phyloP scores from a whole-genome alignment of 2,113 vertebrate genomes.

The Gopherus evgoodei region DNA sequence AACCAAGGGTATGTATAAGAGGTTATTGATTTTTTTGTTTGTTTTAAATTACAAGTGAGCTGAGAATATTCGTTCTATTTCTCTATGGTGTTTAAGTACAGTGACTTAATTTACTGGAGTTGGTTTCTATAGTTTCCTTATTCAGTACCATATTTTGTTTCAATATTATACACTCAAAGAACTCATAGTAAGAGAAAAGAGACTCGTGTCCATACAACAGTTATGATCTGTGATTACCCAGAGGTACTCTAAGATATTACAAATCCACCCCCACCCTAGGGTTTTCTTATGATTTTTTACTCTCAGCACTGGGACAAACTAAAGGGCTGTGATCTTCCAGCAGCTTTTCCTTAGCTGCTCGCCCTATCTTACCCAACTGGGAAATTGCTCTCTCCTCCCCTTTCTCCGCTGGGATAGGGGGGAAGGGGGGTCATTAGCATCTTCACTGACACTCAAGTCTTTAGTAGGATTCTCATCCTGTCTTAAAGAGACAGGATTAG shows the following conservation, averaged over 20 bases:
- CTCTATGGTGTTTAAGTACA: background rate
- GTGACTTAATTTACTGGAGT: background rate
- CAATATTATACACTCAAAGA: background rate
- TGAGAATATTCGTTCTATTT: background rate
- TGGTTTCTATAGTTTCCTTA: background rate
- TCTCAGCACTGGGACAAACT: too few relatives aligned
- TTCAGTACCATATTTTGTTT: background rate
- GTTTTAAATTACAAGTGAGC: background rate
- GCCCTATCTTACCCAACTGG: too few relatives aligned
- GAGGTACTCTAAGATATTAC: background rate
- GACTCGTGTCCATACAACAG: background rate
- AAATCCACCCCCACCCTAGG: background rate
- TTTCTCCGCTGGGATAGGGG: too few relatives aligned
- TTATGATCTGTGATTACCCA: background rate
- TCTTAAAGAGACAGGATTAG: too few relatives aligned
- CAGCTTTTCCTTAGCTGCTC: too few relatives aligned
- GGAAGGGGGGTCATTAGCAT: too few relatives aligned
- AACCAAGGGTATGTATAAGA: background rate
- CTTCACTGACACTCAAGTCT: too few relatives aligned
- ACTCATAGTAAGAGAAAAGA: background rate
- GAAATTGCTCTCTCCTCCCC: too few relatives aligned
- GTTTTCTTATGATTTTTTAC: too few relatives aligned
- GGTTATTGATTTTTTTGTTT: background rate
- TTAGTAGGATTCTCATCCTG: too few relatives aligned
- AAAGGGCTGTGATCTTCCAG: too few relatives aligned